Evolutionary conservation across 2,888 invertebrate species (phyloP), one percentile per base, ranked within the genome.

Genomic region (Drosophila rellima): DNA sequence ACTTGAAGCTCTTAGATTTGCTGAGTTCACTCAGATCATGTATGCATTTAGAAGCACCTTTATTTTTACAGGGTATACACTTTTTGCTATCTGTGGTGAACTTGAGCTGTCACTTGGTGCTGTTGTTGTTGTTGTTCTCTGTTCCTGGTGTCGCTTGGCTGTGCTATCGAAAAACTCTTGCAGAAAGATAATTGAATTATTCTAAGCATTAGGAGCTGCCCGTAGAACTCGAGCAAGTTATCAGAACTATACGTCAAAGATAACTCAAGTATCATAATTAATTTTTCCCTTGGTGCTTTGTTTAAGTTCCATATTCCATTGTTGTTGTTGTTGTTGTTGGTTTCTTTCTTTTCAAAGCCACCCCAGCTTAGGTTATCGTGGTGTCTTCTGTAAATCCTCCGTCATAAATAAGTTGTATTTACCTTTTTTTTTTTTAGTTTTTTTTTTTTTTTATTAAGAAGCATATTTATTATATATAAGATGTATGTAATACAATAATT

Each of bases 391-490:
- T 10, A 78, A 76, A 80, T 71, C 81, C 81, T 66, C 68, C 62
- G 54, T 78, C 71, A 86, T 86, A 83, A 85, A 82, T 86, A 75
- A 86, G 51, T 69, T 60, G 37, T 78, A 65, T 67, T 75, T 79
- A 63, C 50, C 59, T 64, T 73, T 59, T 52, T 66, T 67, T 62
- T 64, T 62, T 78, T 61, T 26, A 26, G 78, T 71, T 62, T 60
- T 61, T 68, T 69, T 70, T 65, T 83, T 64, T 78, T 85, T 85
- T 83, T 89, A 89, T 88, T 89, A 89, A 89, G 88, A 89, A 89
- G 88, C 88, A 89, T 89, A 89, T 89, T 90, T 89, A 89, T 89
- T 89, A 90, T 86, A 90, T 90, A 90, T 89, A 89, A 90, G 90
- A 90, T 89, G 87, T 89, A 89, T 88, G 88, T 89, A 86, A 86